phyloP scores from a whole-genome alignment of 1,140 invertebrate genomes.

The Pogonomyrmex californicus region DNA sequence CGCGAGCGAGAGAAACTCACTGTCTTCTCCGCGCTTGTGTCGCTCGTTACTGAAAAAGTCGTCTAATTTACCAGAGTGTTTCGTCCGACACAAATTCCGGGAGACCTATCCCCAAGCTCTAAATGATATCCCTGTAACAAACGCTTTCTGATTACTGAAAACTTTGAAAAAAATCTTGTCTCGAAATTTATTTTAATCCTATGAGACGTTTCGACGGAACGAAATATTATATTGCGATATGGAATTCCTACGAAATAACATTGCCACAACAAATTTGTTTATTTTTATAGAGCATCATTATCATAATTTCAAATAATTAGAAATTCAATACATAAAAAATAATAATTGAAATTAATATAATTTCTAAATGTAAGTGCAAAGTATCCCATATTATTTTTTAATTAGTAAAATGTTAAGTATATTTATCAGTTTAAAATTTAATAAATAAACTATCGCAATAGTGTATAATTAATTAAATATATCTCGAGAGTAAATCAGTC shows the following conservation, averaged over 20 bases:
- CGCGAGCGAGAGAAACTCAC: slow-evolving; percentile 36
- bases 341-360: not conserved
- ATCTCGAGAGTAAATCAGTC: not conserved
- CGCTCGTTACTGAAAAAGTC: slow-evolving; percentile 52
- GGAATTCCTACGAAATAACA: not conserved
- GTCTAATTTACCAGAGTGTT: slow-evolving; percentile 60
- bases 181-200: slow-evolving; percentile 29
- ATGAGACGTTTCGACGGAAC: not conserved
- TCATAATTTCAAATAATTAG: not conserved
- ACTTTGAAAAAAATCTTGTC: slow-evolving; percentile 11
- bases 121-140: not conserved
- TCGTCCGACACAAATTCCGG: slow-evolving; percentile 13
- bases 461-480: not conserved
- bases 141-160: slow-evolving; percentile 38
- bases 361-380: not conserved
- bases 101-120: slow-evolving; percentile 8
- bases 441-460: not conserved
- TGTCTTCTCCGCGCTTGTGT: slow-evolving; percentile 10
- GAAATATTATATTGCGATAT: not conserved
- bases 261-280: not conserved
- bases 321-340: not conserved
- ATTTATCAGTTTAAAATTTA: not conserved
- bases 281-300: not conserved
- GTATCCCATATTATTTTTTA: no score
- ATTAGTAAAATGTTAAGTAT: not conserved